Base-by-base conservation (phyloP, 2,113 vertebrate species). In the Dasyornis broadbenti region DNA sequence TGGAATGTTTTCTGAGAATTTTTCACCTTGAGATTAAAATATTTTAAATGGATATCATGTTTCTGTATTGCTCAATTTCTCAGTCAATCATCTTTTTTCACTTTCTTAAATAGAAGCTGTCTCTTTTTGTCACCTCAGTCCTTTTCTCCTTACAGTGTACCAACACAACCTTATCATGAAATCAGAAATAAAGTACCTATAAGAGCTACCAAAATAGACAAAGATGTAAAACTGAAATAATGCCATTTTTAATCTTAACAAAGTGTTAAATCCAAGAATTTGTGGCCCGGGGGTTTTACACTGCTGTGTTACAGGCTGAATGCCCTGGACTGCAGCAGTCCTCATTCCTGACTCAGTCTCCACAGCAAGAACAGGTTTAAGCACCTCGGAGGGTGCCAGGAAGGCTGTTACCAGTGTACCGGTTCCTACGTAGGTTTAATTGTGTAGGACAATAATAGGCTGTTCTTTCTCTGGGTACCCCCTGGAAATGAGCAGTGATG, bases 11-110 rank as follows among this genome's bases (percentile, higher is more conserved):
- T 69, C 30, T 91, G 73, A 80, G 63, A 86, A 91, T 77, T 69
- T 35, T 91, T 52, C 49, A 71, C 80, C 87, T 90, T 65, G 70
- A 82, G 30, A 97, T 90, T 92, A 92, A 92, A 96, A 57, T 27
- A 68, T 91, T 84, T 71, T 4, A 89, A 89, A 76, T 35, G 6
- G 17, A 30, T 70, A 20, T 49, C 28, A 14, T 66, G 54, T 90
- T 95, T 85, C 79, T 37, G 50, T 26, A 28, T 40, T 80, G 63
- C 64, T 71, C 40, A 31, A 8, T 90, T 94, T 85, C 30, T 50
- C 82, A n/a, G 61, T 33, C 26, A 10, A 8, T 60, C 26, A 22
- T 30, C 56, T 68, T 91, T 81, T 68, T 28, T 87, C 47, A 40
- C 24, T 86, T 73, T 35, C 28, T 53, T 57, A 79, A 82, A 69